Evolutionary conservation across 2,888 invertebrate genomes (phyloP).

Genomic region (Alviniconcha strummeri): DNA sequence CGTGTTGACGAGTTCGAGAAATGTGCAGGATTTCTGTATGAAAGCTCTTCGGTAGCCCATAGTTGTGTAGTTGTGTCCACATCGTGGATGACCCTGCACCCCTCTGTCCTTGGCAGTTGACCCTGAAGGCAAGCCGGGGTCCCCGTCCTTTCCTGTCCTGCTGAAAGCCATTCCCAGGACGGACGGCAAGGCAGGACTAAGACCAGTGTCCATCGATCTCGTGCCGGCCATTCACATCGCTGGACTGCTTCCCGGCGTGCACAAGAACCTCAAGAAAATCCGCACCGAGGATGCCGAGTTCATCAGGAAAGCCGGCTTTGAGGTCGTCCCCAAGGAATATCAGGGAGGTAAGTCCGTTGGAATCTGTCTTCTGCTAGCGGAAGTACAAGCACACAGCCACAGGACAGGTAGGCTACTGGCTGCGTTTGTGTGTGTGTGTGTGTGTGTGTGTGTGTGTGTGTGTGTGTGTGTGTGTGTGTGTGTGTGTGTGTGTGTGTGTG

Average conservation of each 20-base stretch:
- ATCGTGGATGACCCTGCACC: no score
- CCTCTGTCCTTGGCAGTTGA: neutral
- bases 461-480: neutral
- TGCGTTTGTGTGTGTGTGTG: slow-evolving; percentile 11
- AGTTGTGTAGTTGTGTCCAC: no score
- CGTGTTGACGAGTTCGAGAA: no score
- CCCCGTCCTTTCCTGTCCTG: slow-evolving; percentile 7
- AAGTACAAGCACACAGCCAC: no score
- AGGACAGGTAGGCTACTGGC: neutral
- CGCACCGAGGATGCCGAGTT: neutral
- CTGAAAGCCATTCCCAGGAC: neutral
- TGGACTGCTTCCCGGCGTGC: neutral
- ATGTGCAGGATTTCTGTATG: no score
- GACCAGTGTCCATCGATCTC: slow-evolving; percentile 8
- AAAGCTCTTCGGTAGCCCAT: no score
- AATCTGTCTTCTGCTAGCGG: no score
- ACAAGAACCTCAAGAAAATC: neutral
- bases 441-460: neutral
- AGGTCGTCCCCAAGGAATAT: slow-evolving; percentile 24
- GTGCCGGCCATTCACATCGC: slow-evolving; percentile 18
- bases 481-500: slow-evolving; percentile 6
- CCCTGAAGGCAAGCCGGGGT: neutral
- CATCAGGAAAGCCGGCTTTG: slow-evolving; percentile 18
- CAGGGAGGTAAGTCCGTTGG: neutral
- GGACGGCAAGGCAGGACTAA: neutral